Base-by-base conservation (phyloP, 2,888 invertebrate species). In the Cheilosia soror region DNA sequence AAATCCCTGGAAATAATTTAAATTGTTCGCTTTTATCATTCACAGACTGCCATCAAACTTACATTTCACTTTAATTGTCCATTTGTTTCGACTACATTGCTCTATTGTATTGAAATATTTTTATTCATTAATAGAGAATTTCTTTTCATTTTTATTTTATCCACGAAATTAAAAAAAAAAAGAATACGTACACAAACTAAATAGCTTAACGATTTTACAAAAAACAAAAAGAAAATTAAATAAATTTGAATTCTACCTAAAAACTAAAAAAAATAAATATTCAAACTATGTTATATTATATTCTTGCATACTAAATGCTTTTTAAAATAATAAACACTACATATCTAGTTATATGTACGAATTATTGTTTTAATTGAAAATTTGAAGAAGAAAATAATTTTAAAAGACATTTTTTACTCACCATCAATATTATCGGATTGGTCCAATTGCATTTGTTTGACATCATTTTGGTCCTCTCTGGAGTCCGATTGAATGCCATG, bases 341-440 rank as follows among this genome's bases (percentile, higher is more conserved):
- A 37, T 71, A 84, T 31, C 27, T 53, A 51, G 29, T 5, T 47
- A 57, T 57, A 65, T 69, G 68, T 76, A 75, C 72, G 53, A 53
- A 76, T 81, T 76, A 76, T 78, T 68, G 57, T 62, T 81, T 66
- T 71, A 47, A 58, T 69, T 49, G 11, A 58, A 71, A 44, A 55
- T 47, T 51, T 27, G 31, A 65, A 60, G 60, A 65, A 33, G 62
- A 51, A 62, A 37, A 29, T n/a, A 57, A 49, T 25, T 66, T 20
- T 15, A 11, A 69, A 65, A 25, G 47, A 53, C 63, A 71, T 57
- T n/a, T 44, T 72, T 87, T 88, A 93, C 96, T 95, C 93, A 96
- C 96, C 96, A 92, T 96, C 96, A 90, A 96, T 95, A 89, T 95
- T 94, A 92, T 96, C 96, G 87, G 95, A 94, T 90, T 95, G 94